Conservation (phyloP, 2,113 vertebrate species). For the Silurus meridionalis region DNA sequence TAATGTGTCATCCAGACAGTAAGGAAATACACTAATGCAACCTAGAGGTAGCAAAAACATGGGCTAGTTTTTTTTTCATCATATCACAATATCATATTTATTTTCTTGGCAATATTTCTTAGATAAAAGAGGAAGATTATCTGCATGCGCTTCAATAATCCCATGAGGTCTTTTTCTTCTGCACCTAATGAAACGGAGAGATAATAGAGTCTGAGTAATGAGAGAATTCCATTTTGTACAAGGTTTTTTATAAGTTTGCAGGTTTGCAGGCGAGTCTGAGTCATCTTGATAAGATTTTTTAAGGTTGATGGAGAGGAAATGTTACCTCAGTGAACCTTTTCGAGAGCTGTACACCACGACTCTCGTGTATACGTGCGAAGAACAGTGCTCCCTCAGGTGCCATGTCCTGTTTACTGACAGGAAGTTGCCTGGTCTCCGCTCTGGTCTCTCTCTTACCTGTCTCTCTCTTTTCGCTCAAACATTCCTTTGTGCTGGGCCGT, state of each 20-base stretch:
- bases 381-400: not conserved
- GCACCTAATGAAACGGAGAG: no score
- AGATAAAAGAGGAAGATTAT: no score
- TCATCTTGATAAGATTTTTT: not conserved
- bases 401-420: conserved; percentile 29
- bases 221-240: not conserved
- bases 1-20: no score
- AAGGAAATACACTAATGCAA: no score
- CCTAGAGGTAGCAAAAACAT: no score
- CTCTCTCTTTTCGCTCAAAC: not conserved
- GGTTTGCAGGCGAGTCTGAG: not conserved
- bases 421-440: not conserved
- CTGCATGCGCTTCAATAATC: no score
- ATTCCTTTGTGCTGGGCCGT: conserved; percentile 1
- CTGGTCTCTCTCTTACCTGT: not conserved
- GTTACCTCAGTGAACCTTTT: not conserved
- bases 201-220: not conserved
- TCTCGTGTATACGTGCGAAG: not conserved
- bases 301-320: not conserved
- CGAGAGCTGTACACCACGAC: not conserved
- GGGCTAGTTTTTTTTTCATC: no score
- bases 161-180: no score
- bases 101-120: no score
- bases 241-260: not conserved
- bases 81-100: no score